Evolutionary conservation across 2,888 invertebrate genomes (phyloP), one percentile per base, ranked within the genome.

Genomic region (Tenthredo scrophulariae): DNA sequence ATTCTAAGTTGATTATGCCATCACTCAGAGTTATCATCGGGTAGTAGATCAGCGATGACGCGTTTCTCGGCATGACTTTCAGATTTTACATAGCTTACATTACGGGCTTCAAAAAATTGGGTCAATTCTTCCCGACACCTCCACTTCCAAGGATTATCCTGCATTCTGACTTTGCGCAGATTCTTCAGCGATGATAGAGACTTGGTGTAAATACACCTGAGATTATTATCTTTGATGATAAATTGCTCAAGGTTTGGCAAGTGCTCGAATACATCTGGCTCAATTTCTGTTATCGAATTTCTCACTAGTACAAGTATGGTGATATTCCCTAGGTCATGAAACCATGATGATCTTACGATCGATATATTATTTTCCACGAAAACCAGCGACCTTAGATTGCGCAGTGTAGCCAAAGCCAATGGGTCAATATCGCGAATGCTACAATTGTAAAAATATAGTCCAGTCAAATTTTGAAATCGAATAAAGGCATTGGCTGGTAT

Each of bases 81-180:
- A n/a, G 72, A 72, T n/a, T n/a, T 37, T n/a, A 29, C 18, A 40
- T 84, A 84, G 29, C 4, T 74, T 15, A 74, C 37, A 15, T 74
- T 18, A 54, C 74, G 58, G 46, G 87, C 86, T 43, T 91, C 88
- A 2, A 91, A 85, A 84, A 90, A 91, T 43, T 91, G 89, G 22
- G 88, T 88, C 58, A 91, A 85, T 33, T 91, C 91, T 37, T 89
- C 87, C 80, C 89, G 88, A 65, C 91, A 91, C 50, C 91, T 86
- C 91, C 91, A 91, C 58, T 91, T 91, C 18, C 91, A 72, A 0
- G 90, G 90, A 85, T 91, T 91, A 0, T 89, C 89, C 0, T 89
- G 87, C 26, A 90, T 91, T 43, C 91, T 89, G 1, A 91, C 82
- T 0, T 88, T 85, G 1, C 37, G 84, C 2, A 91, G 70, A n/a